These are phyloP conservation scores for Platerodrilus igneus DNA, from an alignment of 2,888 invertebrate species.

Conservation along the genomic window DNA sequence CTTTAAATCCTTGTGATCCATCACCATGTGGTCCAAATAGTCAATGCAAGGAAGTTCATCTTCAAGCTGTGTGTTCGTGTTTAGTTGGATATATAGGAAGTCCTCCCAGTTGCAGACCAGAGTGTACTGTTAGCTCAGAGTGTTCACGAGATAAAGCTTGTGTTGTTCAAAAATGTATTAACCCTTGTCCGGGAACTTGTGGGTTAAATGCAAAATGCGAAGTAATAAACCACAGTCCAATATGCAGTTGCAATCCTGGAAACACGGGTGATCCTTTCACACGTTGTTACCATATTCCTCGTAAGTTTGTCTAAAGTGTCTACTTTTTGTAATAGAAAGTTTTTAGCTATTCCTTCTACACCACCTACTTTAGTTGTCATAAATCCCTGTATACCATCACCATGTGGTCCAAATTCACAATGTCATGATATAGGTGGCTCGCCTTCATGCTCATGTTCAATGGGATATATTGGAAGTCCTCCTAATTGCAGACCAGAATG, in stretches of 20 bases:
- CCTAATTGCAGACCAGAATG: constrained; percentile 56
- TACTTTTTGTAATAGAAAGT: constrained; percentile 1
- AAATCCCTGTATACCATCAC: constrained; percentile 55
- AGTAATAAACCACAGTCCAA: constrained; percentile 54
- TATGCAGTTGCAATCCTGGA: constrained; percentile 60
- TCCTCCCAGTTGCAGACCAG: constrained; percentile 63
- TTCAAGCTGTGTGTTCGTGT: constrained; percentile 59
- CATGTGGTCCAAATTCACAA: constrained; percentile 56
- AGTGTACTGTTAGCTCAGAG: constrained; percentile 60
- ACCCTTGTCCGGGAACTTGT: constrained; percentile 62
- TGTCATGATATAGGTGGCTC: constrained; percentile 51
- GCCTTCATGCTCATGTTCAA: constrained; percentile 53
- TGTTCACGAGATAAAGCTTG: constrained; percentile 56
- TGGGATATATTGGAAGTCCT: constrained; percentile 50
- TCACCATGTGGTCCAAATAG: constrained; percentile 78
- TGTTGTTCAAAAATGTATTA: constrained; percentile 54
- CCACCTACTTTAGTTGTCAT: constrained; percentile 49
- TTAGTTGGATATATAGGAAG: constrained; percentile 55
- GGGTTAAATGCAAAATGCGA: constrained; percentile 54
- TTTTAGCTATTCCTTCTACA: constrained; percentile 32
- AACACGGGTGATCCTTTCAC: constrained; percentile 66
- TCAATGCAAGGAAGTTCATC: constrained; percentile 60
- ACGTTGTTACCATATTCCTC: constrained; percentile 45
- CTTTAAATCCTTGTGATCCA: constrained; percentile 61
- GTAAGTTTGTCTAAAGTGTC: constrained; percentile 27